Evolutionary conservation across 2,888 invertebrate genomes (phyloP), one percentile per base, ranked within the genome.

Genomic region (Chelonus formosanus): DNA sequence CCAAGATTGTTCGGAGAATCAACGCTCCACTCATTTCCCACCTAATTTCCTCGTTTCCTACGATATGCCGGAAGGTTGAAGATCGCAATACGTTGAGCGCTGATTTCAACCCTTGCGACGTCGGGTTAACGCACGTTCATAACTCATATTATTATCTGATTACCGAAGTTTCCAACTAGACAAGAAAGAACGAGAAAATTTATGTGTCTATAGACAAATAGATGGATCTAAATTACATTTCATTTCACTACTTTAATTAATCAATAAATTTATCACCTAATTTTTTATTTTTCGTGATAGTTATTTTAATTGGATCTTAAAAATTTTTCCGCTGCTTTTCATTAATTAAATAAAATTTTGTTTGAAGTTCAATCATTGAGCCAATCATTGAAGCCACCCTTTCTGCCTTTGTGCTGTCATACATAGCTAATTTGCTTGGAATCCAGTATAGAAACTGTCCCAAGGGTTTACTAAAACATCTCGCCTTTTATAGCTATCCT

Each of bases 31-130:
- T 67, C 52, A 67, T 58, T 67, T 67, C 67, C 67, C 67, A 66
- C 35, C 63, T 70, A 72, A 72, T 72, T 70, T 69, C 68, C 70
- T 67, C 60, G 59, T 65, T 72, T 70, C 72, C 71, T 68, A 63
- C 45, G 56, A 62, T 62, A 66, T 62, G 62, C 57, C 57, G 52
- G 61, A 36, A 62, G 54, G 62, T 60, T 57, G 62, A 66, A 66
- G 66, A 66, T 66, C 56, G 66, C 66, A 66, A 62, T 66, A 62
- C 53, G 62, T 61, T 56, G 57, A 52, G 43, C 52, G 62, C 57
- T 62, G 31, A 62, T 52, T 20, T 45, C 54, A 40, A 61, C 58
- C 64, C 53, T 48, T 10, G 20, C 54, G 20, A 31, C 61, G 45
- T 4, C 47, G 36, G 48, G 54, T 55, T 60, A 65, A 60, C 59